Conservation (phyloP, 2,888 invertebrate genomes). For the Quadroppia sp. region DNA sequence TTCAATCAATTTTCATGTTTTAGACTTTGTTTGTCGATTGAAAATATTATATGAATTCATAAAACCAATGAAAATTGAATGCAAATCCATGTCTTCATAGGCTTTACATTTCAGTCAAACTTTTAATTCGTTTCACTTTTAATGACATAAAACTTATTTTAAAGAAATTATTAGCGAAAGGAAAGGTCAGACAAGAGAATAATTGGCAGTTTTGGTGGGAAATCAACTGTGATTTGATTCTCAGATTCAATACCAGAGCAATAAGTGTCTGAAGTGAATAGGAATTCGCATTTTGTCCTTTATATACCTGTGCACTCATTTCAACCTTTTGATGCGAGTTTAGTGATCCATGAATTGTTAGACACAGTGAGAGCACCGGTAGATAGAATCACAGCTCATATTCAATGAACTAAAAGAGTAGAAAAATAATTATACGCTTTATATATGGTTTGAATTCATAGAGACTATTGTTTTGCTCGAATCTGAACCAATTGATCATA, state of each 20-base stretch:
- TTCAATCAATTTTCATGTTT: neutral
- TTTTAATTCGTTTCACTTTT: constrained; percentile 21
- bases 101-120: neutral
- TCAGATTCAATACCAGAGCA: constrained; percentile 6
- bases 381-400: neutral
- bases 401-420: neutral
- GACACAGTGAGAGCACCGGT: neutral
- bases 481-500: constrained; percentile 31
- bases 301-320: neutral
- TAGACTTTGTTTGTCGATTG: neutral
- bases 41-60: neutral
- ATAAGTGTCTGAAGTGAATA: neutral
- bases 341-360: constrained; percentile 38
- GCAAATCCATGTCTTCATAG: neutral
- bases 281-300: constrained; percentile 24
- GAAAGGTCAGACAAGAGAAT: constrained; percentile 5
- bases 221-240: constrained; percentile 32
- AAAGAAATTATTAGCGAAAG: constrained; percentile 11
- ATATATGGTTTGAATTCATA: constrained; percentile 31
- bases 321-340: constrained; percentile 31
- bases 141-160: constrained; percentile 1
- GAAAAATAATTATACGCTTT: constrained; percentile 35
- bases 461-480: constrained; percentile 28
- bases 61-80: neutral
- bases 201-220: constrained; percentile 35